Evolutionary conservation across 2,113 vertebrate species (phyloP).

Genomic region (Serilophus lunatus): DNA sequence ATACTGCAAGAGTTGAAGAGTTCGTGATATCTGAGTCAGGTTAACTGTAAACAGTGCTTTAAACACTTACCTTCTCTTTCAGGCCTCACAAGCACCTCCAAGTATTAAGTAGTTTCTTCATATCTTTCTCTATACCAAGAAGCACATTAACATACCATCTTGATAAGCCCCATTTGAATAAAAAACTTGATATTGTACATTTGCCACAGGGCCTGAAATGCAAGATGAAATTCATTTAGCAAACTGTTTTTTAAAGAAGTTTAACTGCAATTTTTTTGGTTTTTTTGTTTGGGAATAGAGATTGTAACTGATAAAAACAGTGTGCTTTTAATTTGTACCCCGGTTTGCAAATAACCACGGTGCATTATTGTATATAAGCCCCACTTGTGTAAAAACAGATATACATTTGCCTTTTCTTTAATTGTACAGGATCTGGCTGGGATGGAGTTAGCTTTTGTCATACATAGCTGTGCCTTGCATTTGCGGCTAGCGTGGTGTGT

Average conservation of each 20-base stretch:
- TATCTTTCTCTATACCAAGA: neutral
- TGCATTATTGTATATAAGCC: neutral
- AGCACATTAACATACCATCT: neutral
- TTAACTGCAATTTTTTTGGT: constrained; percentile 30
- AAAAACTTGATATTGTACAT: neutral
- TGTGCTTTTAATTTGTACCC: constrained; percentile 37
- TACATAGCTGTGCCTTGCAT: neutral
- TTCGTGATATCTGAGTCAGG: neutral
- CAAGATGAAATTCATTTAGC: neutral
- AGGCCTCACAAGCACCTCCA: neutral
- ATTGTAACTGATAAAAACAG: constrained; percentile 28
- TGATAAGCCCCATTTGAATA: neutral
- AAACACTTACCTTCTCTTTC: neutral
- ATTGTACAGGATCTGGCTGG: neutral
- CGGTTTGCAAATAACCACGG: neutral
- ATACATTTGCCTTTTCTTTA: neutral
- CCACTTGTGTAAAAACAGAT: neutral
- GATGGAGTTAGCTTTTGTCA: neutral
- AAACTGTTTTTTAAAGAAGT: neutral
- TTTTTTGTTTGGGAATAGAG: constrained; percentile 22
- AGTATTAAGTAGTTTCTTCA: neutral
- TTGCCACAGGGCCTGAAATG: neutral
- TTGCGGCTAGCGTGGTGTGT: neutral
- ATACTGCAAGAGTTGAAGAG: neutral
- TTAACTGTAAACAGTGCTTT: neutral